Conservation (phyloP, 2,888 invertebrate species). For the Eumacrocentrus americanus region DNA sequence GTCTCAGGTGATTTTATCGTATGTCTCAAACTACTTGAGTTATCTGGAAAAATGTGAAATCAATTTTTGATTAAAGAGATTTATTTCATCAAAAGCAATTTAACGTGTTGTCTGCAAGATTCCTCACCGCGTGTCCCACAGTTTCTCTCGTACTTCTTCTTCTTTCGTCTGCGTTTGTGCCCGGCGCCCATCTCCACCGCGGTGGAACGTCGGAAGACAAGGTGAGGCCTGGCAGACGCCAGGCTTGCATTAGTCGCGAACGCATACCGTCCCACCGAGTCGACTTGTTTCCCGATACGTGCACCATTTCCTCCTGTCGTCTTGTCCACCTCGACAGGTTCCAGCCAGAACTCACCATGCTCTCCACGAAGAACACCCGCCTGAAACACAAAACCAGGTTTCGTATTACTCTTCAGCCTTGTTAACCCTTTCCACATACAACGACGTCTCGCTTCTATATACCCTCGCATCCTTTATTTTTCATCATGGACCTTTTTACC, state of each 20-base stretch:
- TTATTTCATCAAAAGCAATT: neutral
- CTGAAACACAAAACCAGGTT: conserved; percentile 50
- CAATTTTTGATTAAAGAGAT: neutral
- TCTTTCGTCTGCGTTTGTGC: conserved; percentile 52
- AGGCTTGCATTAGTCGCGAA: conserved; percentile 31
- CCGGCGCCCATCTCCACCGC: conserved; percentile 41
- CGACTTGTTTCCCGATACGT: conserved; percentile 26
- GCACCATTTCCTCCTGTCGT: conserved; percentile 37
- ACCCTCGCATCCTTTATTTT: neutral
- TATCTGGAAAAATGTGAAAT: too few relatives aligned
- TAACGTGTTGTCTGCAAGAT: neutral
- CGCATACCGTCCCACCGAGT: conserved; percentile 27
- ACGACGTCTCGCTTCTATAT: neutral
- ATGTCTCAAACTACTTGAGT: too few relatives aligned
- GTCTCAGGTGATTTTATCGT: too few relatives aligned
- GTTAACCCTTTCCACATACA: conserved; percentile 16
- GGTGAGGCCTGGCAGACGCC: conserved; percentile 45
- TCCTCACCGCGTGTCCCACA: conserved; percentile 60
- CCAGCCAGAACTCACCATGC: conserved; percentile 58
- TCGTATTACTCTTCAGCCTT: conserved; percentile 40
- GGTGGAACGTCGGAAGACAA: conserved; percentile 40
- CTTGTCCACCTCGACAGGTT: conserved; percentile 50
- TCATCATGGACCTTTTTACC: neutral
- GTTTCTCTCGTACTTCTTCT: conserved; percentile 63
- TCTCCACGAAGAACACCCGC: conserved; percentile 55